Evolutionary conservation across 2,797 vertebrate genomes (phyloP).

Genomic region (Cirrhinus molitorella): DNA sequence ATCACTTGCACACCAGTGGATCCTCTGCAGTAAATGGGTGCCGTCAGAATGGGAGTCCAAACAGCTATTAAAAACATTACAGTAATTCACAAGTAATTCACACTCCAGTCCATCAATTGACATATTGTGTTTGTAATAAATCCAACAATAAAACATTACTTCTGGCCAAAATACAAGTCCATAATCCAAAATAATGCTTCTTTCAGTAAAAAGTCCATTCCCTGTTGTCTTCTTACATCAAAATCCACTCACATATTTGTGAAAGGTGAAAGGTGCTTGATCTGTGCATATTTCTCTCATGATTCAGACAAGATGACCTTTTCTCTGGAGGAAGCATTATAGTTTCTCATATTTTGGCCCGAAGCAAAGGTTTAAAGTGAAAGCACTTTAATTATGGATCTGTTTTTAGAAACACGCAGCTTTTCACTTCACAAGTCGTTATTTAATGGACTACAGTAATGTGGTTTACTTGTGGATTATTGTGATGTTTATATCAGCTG

Average conservation of each 20-base stretch:
- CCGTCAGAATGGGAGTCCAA: neutral
- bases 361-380: neutral
- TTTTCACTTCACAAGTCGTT: no score
- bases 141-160: neutral
- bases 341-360: neutral
- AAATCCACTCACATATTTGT: neutral
- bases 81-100: neutral
- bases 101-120: neutral
- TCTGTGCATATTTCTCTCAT: neutral
- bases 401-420: no score
- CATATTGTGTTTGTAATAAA: neutral
- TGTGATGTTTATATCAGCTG: neutral
- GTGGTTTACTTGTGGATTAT: neutral
- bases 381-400: neutral
- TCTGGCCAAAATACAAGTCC: neutral
- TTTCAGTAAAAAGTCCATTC: neutral
- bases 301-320: neutral
- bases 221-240: neutral
- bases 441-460: no score
- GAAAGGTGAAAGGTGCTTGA: neutral
- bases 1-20: neutral
- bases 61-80: neutral
- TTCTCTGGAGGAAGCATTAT: neutral
- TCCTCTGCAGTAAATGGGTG: neutral
- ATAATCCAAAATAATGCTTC: neutral